These are phyloP conservation scores for Ptychodera flava DNA, from an alignment of 35 echinoderm and acorn worm genomes.

Conservation along the genomic window DNA sequence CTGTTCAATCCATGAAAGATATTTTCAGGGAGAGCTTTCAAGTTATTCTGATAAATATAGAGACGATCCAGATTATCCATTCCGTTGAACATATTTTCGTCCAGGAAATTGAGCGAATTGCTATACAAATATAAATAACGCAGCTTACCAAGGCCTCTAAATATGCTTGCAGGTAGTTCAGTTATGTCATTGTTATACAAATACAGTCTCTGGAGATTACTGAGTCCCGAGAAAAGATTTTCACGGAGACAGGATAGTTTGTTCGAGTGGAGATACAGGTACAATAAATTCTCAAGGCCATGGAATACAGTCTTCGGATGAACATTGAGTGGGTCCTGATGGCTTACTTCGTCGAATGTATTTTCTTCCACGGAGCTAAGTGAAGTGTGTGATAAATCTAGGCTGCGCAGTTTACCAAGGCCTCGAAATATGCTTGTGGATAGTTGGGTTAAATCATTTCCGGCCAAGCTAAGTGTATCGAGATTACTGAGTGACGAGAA, in stretches of 20 bases:
- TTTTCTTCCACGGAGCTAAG: too few species aligned
- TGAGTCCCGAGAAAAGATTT: not conserved
- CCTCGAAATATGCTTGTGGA: not conserved
- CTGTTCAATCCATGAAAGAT: not conserved
- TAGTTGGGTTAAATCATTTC: not conserved
- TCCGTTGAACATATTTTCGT: not conserved
- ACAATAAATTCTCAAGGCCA: not conserved
- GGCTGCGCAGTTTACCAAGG: not conserved
- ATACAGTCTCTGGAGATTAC: not conserved
- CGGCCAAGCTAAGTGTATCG: not conserved
- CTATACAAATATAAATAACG: not conserved
- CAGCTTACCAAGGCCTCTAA: not conserved
- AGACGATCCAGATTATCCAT: not conserved
- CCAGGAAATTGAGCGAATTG: not conserved
- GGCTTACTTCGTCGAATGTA: too few species aligned
- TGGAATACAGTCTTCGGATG: not conserved
- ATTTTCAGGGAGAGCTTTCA: not conserved
- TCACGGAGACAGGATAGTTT: not conserved
- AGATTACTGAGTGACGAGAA: not conserved
- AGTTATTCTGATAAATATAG: not conserved
- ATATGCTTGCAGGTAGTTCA: not conserved
- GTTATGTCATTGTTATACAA: not conserved
- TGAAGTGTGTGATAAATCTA: too few species aligned
- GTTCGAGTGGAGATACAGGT: not conserved
- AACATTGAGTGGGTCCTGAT: too few species aligned